Base-by-base conservation (phyloP, 2,888 invertebrate genomes). In the Pseudanteris insignis region DNA sequence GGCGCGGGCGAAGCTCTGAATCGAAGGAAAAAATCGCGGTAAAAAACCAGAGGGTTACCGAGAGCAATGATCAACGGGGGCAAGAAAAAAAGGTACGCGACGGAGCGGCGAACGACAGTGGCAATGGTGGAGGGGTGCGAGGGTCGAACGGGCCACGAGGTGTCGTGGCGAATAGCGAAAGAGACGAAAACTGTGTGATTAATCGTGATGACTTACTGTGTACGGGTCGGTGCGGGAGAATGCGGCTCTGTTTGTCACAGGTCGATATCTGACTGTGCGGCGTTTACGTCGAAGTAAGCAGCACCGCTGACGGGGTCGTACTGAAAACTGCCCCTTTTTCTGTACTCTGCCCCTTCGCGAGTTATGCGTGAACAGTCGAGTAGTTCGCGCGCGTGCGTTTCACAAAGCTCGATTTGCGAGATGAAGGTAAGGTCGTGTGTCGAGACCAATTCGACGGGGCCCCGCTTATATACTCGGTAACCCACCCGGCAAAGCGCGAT, bases 351-450 rank as follows among this genome's bases (percentile, higher is more conserved):
- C 62, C 60, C 60, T 43, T 44, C 48, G 48, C 44, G 59, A 57
- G 44, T 57, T 43, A 44, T 65, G 58, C 61, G 63, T 60, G 62
- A 66, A 60, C 43, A 60, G 51, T 47, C 64, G 62, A 57, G 48
- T 55, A 51, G 60, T 60, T 65, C 73, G 67, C 73, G 74, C 75
- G 75, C 75, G 75, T 72, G 74, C 70, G 70, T 71, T 69, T 59
- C 71, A 69, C 66, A 50, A 64, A 65, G 69, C 63, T 65, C 65
- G 68, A 67, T 68, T 66, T 58, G 54, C 62, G 64, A 54, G 73
- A 77, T 70, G 78, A 78, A 76, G 79, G 75, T 78, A 76, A 76
- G 76, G 71, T 77, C 76, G 76, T 78, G 74, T 79, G 77, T 79
- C 78, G 76, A 73, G 74, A 67, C 68, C 67, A 75, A 77, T 72